These are phyloP conservation scores for Hemicentrotus pulcherrimus DNA, from an alignment of 35 echinoderm and acorn worm genomes.

Conservation along the genomic window DNA sequence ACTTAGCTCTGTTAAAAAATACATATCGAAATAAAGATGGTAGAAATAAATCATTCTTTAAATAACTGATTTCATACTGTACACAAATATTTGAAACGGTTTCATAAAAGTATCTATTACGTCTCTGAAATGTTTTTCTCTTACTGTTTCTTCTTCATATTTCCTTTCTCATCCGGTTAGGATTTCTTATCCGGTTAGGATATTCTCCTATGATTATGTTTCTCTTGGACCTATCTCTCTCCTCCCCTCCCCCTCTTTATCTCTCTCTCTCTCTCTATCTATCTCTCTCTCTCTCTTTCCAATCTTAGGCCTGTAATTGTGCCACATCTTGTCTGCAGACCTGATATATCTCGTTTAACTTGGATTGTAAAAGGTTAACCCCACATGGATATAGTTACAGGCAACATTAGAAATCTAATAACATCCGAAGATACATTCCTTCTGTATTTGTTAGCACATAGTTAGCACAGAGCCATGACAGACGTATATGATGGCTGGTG, in stretches of 20 bases:
- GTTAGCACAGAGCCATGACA: neutral
- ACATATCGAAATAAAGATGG: too few relatives aligned
- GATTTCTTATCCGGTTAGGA: too few relatives aligned
- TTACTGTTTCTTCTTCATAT: too few relatives aligned
- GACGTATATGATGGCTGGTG: neutral
- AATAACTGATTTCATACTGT: too few relatives aligned
- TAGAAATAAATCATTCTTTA: too few relatives aligned
- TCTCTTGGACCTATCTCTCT: too few relatives aligned
- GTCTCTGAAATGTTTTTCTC: too few relatives aligned
- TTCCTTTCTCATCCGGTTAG: too few relatives aligned
- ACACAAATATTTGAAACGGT: too few relatives aligned
- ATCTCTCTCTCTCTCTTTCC: neutral
- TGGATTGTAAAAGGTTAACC: conserved; percentile 26
- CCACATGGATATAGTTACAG: neutral
- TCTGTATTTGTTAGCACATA: neutral
- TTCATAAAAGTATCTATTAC: too few relatives aligned
- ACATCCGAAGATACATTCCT: neutral
- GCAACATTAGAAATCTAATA: conserved; percentile 41
- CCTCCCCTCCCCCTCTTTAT: neutral
- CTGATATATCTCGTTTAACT: neutral
- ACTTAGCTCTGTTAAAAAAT: too few relatives aligned
- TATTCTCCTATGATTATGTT: too few relatives aligned
- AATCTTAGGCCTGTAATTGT: neutral
- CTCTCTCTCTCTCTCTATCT: neutral
- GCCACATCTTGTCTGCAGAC: neutral